Conservation (phyloP, 2,797 vertebrate species). For the Falco biarmicus region DNA sequence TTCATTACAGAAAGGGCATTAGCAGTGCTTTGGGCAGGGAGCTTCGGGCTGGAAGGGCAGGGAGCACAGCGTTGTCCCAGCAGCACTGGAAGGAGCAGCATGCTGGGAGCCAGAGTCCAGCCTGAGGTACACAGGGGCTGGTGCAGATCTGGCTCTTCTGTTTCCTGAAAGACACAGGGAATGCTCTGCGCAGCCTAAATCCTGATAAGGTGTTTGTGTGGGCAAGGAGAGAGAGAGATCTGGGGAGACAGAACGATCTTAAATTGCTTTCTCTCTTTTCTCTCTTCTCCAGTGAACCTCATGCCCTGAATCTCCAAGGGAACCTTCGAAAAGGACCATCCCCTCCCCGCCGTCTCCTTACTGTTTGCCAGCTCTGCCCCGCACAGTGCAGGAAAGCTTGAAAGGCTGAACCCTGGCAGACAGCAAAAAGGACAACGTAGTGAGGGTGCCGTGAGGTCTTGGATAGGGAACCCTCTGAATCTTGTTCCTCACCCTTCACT, state of each 20-base stretch:
- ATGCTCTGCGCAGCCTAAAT: neutral
- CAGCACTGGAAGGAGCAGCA: neutral
- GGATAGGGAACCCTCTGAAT: neutral
- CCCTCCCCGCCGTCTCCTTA: constrained; percentile 1
- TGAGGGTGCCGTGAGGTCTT: neutral
- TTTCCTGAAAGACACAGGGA: neutral
- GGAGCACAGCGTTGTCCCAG: neutral
- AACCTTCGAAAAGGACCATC: constrained; percentile 53
- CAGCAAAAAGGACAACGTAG: constrained; percentile 18
- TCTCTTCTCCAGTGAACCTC: constrained; percentile 57
- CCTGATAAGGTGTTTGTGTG: constrained; percentile 35
- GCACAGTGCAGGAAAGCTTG: neutral
- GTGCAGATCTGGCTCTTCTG: neutral
- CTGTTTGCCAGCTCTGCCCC: constrained; percentile 35
- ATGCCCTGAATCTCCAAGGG: constrained; percentile 59
- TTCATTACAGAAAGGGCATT: neutral
- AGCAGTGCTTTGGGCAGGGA: neutral
- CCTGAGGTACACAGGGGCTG: neutral
- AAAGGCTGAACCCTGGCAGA: neutral
- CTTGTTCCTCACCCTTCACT: constrained; percentile 2
- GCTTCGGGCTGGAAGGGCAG: neutral
- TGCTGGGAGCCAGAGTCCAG: neutral
- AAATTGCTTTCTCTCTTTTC: constrained; percentile 52
- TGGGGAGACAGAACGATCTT: constrained; percentile 16
- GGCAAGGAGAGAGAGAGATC: constrained; percentile 1